Evolutionary conservation across 1,140 invertebrate species (phyloP), one percentile per base, ranked within the genome.

Genomic region (Trachymyrmex septentrionalis): DNA sequence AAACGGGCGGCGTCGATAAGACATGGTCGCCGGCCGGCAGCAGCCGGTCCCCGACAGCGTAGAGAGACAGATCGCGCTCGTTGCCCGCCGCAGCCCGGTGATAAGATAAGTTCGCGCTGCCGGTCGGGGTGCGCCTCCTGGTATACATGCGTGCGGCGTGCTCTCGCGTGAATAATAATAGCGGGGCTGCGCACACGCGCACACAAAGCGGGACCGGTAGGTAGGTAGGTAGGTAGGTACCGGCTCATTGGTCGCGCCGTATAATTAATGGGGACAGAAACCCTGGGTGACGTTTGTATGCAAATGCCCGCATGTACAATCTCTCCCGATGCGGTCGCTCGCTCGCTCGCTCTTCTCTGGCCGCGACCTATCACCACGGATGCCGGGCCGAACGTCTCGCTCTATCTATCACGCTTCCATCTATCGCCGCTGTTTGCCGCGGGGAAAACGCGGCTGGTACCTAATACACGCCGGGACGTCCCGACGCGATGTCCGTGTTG

Each of bases 221-320:
- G 21, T 88, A 87, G 63, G 53, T 55, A 57, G 55, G 55, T 57
- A 21, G 55, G 53, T 55, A 19, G 86, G 86, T 88, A 88, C 86
- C 76, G 92, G 91, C 92, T 93, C 92, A 93, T 93, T 93, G 92
- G 92, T 91, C 90, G 89, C 87, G 84, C 61, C 86, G 92, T 89
- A 92, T 93, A 93, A 93, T 93, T 92, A 93, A 93, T 93, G 92
- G 91, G 92, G 86, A 90, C 91, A 90, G 92, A 93, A 93, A 93
- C 92, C 89, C 90, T 88, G 90, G 80, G 80, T 93, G 92, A 93
- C 91, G 92, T 91, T 93, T 92, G 90, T 92, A 93, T 93, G 92
- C 90, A 93, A 93, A 93, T 93, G 88, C 87, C 88, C 72, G 81
- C 90, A 87, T 92, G 87, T 88, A 87, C 91, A 87, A 90, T 88